Evolutionary conservation across 2,113 vertebrate species (phyloP).

Genomic region (Plestiodon gilberti): DNA sequence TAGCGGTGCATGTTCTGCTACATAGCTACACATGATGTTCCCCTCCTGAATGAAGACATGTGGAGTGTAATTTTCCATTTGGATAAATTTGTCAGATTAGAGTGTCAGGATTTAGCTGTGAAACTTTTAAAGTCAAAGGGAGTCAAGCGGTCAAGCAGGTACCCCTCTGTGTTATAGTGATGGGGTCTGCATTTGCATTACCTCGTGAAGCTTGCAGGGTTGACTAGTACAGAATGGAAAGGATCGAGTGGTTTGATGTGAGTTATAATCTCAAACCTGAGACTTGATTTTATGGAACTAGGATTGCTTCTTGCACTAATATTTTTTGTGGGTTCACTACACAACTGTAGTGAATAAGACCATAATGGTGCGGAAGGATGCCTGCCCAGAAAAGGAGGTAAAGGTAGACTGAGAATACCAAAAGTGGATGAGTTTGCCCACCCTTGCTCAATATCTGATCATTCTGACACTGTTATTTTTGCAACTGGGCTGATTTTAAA

Average conservation of each 20-base stretch:
- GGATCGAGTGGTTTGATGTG: not conserved
- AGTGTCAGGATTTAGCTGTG: constrained; percentile 38
- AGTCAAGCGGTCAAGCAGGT: constrained; percentile 47
- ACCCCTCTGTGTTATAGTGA: constrained; percentile 42
- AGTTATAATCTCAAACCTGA: not conserved
- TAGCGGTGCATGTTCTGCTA: constrained; percentile 35
- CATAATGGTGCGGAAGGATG: not conserved
- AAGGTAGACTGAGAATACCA: too few relatives aligned
- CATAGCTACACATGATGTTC: constrained; percentile 33
- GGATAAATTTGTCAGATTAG: constrained; percentile 46
- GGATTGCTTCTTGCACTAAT: not conserved
- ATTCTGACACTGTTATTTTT: not conserved
- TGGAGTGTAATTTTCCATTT: constrained; percentile 42
- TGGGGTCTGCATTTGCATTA: constrained; percentile 3
- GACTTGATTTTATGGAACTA: not conserved
- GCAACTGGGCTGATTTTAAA: not conserved
- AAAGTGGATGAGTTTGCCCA: not conserved
- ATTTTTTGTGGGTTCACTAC: not conserved
- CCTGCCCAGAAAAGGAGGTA: not conserved
- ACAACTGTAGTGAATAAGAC: not conserved
- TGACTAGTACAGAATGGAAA: not conserved
- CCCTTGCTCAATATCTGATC: not conserved
- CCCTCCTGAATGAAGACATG: constrained; percentile 50
- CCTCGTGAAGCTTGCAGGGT: not conserved
- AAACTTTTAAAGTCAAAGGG: constrained; percentile 54